Conservation (phyloP, 2,888 invertebrate genomes). For the Agonopterix subpropinquella region DNA sequence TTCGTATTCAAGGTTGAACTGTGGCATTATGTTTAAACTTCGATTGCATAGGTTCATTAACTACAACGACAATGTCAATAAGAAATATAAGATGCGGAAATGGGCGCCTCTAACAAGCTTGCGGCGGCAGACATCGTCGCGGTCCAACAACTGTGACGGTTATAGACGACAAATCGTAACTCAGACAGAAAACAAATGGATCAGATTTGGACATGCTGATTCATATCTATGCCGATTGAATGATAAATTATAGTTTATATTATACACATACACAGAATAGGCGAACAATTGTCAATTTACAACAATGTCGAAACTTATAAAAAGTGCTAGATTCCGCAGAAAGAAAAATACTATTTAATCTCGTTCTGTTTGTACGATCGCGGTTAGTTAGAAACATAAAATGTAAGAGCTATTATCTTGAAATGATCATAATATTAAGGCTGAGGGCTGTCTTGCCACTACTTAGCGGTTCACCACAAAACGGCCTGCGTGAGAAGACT, state of each 20-base stretch:
- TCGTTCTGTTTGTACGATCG: constrained; percentile 22
- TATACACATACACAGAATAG: not conserved
- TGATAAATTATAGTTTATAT: constrained; percentile 12
- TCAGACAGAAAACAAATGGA: constrained; percentile 38
- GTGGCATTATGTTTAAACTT: not conserved
- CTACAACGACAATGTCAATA: constrained; percentile 29
- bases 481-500: constrained; percentile 35
- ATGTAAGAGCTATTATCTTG: constrained; percentile 28
- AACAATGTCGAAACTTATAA: too few species aligned
- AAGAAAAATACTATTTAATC: not conserved
- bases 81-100: constrained; percentile 60
- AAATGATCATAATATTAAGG: constrained; percentile 36
- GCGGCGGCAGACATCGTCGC: constrained; percentile 44
- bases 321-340: not conserved
- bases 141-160: constrained; percentile 42
- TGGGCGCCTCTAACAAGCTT: constrained; percentile 36
- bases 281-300: too few species aligned
- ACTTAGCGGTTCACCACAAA: constrained; percentile 55
- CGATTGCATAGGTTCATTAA: constrained; percentile 5
- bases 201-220: constrained; percentile 33
- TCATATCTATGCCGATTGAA: constrained; percentile 33
- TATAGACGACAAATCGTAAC: constrained; percentile 48
- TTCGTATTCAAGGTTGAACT: constrained; percentile 8
- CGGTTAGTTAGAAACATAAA: constrained; percentile 33
- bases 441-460: constrained; percentile 29